Evolutionary conservation across 2,888 invertebrate genomes (phyloP).

Genomic region (Nomada fucata): DNA sequence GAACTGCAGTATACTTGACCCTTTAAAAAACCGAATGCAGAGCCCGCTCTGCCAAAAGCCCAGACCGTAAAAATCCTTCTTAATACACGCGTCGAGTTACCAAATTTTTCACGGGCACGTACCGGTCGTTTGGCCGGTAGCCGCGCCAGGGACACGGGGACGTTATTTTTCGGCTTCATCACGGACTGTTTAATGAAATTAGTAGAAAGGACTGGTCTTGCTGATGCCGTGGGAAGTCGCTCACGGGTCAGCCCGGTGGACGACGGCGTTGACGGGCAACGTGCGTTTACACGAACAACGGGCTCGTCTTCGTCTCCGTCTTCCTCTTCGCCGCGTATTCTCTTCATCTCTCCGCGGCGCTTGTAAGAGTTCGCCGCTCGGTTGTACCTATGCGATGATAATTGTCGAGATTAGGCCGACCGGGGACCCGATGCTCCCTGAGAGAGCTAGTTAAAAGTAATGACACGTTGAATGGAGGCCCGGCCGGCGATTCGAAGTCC

Average conservation of each 20-base stretch:
- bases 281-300: constrained; percentile 57
- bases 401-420: constrained; percentile 81
- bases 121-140: constrained; percentile 2
- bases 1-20: neutral
- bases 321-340: constrained; percentile 34
- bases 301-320: constrained; percentile 63
- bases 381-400: constrained; percentile 78
- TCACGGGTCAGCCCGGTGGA: constrained; percentile 75
- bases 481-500: constrained; percentile 66
- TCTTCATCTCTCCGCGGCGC: constrained; percentile 59
- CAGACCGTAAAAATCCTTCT: neutral
- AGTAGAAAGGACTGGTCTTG: constrained; percentile 74
- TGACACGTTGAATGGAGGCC: constrained; percentile 66
- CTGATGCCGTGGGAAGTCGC: constrained; percentile 81
- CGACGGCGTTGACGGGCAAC: constrained; percentile 56
- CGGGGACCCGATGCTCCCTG: constrained; percentile 67
- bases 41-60: neutral
- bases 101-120: constrained; percentile 39
- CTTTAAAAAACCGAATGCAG: neutral
- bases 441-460: constrained; percentile 77
- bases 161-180: constrained; percentile 55
- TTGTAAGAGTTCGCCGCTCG: constrained; percentile 77
- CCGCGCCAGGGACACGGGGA: neutral
- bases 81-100: constrained; percentile 9
- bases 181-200: constrained; percentile 77